phyloP scores from a whole-genome alignment of 2,888 invertebrate genomes.

The Syritta pipiens region DNA sequence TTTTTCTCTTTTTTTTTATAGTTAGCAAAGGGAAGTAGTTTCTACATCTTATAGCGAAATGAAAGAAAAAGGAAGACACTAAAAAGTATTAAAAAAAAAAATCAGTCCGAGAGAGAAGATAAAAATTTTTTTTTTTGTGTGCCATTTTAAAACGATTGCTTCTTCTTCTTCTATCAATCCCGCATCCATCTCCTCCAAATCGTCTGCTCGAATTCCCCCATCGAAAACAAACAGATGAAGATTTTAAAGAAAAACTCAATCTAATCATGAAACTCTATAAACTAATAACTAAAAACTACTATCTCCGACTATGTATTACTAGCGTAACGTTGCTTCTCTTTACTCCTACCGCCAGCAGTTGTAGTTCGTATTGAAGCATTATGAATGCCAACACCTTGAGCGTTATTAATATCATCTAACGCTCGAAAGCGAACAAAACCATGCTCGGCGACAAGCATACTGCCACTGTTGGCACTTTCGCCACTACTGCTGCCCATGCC shows the following conservation, averaged over 20 bases:
- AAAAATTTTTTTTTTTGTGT: no score
- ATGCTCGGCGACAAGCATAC: slow-evolving; percentile 94
- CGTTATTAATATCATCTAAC: slow-evolving; percentile 80
- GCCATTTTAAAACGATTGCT: no score
- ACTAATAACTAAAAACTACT: slow-evolving; percentile 56
- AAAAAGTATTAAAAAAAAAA: no score
- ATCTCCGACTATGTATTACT: slow-evolving; percentile 71
- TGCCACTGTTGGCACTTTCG: slow-evolving; percentile 81
- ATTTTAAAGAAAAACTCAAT: no score
- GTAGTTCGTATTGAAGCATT: slow-evolving; percentile 72
- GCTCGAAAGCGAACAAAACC: slow-evolving; percentile 92
- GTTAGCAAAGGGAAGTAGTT: no score
- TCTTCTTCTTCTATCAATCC: no score
- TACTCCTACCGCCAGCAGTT: slow-evolving; percentile 54
- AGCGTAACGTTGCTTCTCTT: slow-evolving; percentile 70
- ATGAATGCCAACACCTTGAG: slow-evolving; percentile 72
- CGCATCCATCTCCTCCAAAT: no score
- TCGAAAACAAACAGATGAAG: slow-evolving; percentile 1
- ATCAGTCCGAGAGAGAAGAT: no score
- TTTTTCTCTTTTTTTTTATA: no score
- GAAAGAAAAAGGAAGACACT: no score
- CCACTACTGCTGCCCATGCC: slow-evolving; percentile 79
- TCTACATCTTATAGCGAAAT: no score
- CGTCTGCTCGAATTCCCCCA: no score
- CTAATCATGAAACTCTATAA: slow-evolving; percentile 9